Conservation (phyloP, 2,113 vertebrate species). For the Melanocharis versteri region DNA sequence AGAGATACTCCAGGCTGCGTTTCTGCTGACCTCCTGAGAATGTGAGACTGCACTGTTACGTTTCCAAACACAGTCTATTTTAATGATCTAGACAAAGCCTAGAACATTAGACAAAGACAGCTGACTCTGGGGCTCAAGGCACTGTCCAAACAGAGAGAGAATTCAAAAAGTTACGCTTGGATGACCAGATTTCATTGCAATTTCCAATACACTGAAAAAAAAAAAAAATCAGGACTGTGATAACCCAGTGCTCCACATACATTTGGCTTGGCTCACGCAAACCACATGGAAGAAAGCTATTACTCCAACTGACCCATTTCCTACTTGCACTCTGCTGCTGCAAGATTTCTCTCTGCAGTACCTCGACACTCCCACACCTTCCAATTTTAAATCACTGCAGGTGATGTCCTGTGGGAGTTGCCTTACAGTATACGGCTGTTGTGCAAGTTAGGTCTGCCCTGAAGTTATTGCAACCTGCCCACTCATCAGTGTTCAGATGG, state of each 20-base stretch:
- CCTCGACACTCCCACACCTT: accelerated
- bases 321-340: not conserved
- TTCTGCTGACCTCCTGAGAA: constrained; percentile 42
- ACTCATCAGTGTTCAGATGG: constrained; percentile 9
- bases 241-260: not conserved
- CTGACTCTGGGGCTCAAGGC: not conserved
- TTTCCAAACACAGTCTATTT: not conserved
- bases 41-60: not conserved
- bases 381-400: constrained; percentile 21
- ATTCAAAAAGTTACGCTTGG: not conserved
- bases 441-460: not conserved
- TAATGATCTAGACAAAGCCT: not conserved
- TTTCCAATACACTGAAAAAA: not conserved
- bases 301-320: constrained; percentile 32
- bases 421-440: not conserved
- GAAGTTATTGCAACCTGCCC: not conserved
- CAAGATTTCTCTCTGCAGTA: constrained; percentile 6
- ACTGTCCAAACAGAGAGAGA: not conserved
- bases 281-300: not conserved
- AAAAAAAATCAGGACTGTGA: not conserved
- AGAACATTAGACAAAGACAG: not conserved
- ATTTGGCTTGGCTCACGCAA: not conserved
- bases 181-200: not conserved
- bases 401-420: not conserved
- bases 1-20: not conserved